Evolutionary conservation across 2,888 invertebrate genomes (phyloP), one percentile per base, ranked within the genome.

Genomic region (Caradrina clavipalpis): DNA sequence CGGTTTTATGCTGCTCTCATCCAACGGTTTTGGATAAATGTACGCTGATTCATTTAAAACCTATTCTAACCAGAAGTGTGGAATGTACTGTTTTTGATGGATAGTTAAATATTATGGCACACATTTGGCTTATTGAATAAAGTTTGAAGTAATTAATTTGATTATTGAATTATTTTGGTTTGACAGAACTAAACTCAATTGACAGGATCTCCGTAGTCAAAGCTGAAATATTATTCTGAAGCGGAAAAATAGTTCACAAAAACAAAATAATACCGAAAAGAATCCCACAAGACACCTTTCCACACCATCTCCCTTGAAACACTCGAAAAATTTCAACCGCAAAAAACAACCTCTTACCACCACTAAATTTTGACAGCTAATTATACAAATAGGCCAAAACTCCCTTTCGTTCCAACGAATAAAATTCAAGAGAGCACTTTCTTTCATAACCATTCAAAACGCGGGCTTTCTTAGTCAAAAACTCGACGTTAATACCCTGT

Each of bases 401-500:
- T 66, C 54, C 66, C 63, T 67, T 74, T 47, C 76, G 63, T 64
- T 75, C 62, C 80, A 51, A 66, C 35, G 76, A 78, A 79, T 81
- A 76, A 81, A 81, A 81, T 78, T 68, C 56, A 73, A 79, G 62
- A 62, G 81, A 58, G 56, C 64, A 73, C 49, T 81, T 81, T 80
- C 74, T 73, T 79, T 77, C 75, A 77, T 68, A 73, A 76, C 64
- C 74, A 17, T 50, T 66, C 31, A 63, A 75, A 79, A 69, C 22
- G 68, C 55, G 77, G 60, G 80, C 65, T 73, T 78, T 70, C 77
- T 77, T 76, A 80, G 57, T 73, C 77, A 82, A 78, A 82, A 75
- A 71, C 31, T 58, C 61, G 70, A 77, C 78, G 54, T 67, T 73
- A 73, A 80, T 73, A 56, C 69, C 61, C 50, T 78, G 80, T 82